Evolutionary conservation across 1,140 invertebrate species (phyloP).

Genomic region (Magallana ariakensis): DNA sequence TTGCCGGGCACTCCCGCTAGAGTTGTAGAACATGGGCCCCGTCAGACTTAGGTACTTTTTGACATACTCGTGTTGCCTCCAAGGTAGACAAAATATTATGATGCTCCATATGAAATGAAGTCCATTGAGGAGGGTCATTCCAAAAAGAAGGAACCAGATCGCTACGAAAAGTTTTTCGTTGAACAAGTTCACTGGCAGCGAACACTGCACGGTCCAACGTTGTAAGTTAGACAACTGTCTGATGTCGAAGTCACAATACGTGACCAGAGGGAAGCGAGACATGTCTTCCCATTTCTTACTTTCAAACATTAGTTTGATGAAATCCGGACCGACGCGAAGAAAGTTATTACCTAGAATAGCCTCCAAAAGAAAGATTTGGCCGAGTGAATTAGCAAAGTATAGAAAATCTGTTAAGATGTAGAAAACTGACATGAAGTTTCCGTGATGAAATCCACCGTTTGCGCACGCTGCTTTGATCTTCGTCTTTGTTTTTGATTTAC

Average conservation of each 20-base stretch:
- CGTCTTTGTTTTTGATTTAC: conserved; percentile 29
- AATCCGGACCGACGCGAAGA: conserved; percentile 77
- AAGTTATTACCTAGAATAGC: conserved; percentile 79
- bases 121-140: conserved; percentile 63
- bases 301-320: conserved; percentile 50
- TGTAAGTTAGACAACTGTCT: conserved; percentile 59
- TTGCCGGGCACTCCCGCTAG: not conserved
- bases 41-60: conserved; percentile 54
- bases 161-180: conserved; percentile 82
- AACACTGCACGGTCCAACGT: conserved; percentile 68
- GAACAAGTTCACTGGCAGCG: conserved; percentile 80
- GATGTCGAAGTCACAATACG: conserved; percentile 71
- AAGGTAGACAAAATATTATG: conserved; percentile 49
- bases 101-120: conserved; percentile 48
- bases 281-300: conserved; percentile 58
- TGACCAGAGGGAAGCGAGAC: conserved; percentile 69
- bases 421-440: conserved; percentile 79
- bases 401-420: conserved; percentile 80
- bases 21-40: not conserved
- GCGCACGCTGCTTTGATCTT: conserved; percentile 42
- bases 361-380: conserved; percentile 80
- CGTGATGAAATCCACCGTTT: conserved; percentile 72
- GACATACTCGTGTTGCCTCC: conserved; percentile 55
- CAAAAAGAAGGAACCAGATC: conserved; percentile 79
- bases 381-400: conserved; percentile 79